phyloP scores from a whole-genome alignment of 2,797 vertebrate genomes.

The Smutsia temminckii region DNA sequence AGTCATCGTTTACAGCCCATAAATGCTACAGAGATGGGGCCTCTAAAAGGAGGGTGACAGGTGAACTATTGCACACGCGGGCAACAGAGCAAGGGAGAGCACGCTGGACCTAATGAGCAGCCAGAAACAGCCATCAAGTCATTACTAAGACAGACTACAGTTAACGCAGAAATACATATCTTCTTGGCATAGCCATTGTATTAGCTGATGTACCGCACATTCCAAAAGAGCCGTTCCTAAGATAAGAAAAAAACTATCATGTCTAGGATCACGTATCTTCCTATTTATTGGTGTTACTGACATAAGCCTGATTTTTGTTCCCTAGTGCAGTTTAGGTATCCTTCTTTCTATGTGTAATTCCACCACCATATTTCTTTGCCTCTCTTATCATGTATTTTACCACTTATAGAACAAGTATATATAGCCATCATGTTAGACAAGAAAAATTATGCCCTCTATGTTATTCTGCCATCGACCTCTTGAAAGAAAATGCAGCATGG shows the following conservation, averaged over 20 bases:
- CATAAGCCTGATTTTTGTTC: conserved; percentile 7
- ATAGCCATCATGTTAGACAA: background rate
- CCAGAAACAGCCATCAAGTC: background rate
- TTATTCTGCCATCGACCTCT: background rate
- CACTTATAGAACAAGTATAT: background rate
- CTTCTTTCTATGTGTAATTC: background rate
- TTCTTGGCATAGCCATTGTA: background rate
- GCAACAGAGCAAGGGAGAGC: background rate
- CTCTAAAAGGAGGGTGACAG: background rate
- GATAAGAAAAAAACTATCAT: background rate
- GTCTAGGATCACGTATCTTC: background rate
- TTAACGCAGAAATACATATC: background rate
- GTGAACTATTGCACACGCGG: background rate
- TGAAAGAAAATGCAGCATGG: background rate
- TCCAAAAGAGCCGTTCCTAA: background rate
- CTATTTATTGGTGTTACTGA: background rate
- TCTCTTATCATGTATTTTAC: background rate
- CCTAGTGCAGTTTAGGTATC: background rate
- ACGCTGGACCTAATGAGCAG: background rate
- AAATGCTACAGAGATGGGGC: background rate
- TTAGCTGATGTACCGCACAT: background rate
- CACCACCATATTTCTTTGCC: background rate
- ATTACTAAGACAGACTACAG: background rate
- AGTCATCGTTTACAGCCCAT: background rate
- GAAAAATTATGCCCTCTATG: background rate